These are phyloP conservation scores for Nomada fabriciana DNA, from an alignment of 2,888 invertebrate genomes.

Conservation along the genomic window DNA sequence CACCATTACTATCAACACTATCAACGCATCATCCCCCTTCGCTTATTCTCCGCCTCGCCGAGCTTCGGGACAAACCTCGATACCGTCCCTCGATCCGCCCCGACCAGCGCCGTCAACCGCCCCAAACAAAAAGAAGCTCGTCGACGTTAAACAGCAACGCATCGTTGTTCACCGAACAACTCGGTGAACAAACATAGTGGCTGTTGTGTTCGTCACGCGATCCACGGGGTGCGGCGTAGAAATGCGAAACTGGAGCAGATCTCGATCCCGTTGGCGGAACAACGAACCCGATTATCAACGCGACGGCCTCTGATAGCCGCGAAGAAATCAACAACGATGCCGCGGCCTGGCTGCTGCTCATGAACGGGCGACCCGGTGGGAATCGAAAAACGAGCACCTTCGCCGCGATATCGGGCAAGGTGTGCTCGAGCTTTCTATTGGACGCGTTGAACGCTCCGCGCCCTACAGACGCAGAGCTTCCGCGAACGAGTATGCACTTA, in stretches of 20 bases:
- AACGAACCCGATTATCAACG: slow-evolving; percentile 20
- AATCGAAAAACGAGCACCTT: slow-evolving; percentile 5
- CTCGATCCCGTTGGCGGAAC: slow-evolving; percentile 15
- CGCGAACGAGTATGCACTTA: slow-evolving; percentile 34
- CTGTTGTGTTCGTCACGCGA: not conserved
- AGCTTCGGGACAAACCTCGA: not conserved
- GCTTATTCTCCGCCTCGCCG: not conserved
- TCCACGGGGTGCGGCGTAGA: not conserved
- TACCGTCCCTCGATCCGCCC: not conserved
- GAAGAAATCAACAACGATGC: slow-evolving; percentile 9
- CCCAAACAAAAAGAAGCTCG: not conserved
- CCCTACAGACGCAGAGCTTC: not conserved
- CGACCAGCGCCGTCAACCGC: not conserved
- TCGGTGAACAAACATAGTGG: not conserved
- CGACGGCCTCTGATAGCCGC: not conserved
- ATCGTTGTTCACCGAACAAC: not conserved
- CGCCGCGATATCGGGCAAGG: slow-evolving; percentile 28
- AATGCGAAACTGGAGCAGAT: slow-evolving; percentile 30
- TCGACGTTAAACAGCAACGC: not conserved
- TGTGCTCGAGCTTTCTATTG: slow-evolving; percentile 21
- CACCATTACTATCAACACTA: not conserved
- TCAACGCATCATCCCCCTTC: not conserved
- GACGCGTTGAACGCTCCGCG: slow-evolving; percentile 27
- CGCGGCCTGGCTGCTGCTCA: slow-evolving; percentile 12
- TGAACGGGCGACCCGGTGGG: slow-evolving; percentile 9